These are phyloP conservation scores for Bettongia penicillata DNA, from an alignment of 2,113 vertebrate genomes.

Conservation along the genomic window DNA sequence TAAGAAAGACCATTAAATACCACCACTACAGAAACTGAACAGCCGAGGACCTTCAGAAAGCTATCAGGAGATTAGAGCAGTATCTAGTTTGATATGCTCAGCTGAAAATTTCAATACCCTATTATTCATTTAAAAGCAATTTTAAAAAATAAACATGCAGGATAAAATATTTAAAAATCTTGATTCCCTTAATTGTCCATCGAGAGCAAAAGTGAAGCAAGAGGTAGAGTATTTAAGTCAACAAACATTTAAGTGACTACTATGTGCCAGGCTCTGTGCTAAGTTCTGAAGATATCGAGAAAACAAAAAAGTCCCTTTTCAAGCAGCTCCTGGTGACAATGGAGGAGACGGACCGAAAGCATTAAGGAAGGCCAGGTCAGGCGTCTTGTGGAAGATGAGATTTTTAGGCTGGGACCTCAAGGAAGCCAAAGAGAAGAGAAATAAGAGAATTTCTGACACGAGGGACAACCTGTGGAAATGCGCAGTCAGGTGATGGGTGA, in stretches of 20 bases:
- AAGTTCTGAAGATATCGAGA: background rate
- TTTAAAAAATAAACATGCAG: background rate
- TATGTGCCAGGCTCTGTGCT: background rate
- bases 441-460: background rate
- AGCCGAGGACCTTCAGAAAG: background rate
- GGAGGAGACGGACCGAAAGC: background rate
- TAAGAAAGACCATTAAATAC: background rate
- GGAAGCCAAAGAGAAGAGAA: background rate
- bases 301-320: background rate
- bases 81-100: background rate
- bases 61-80: background rate
- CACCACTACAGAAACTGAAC: background rate
- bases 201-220: background rate
- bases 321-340: background rate
- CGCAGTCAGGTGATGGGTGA: background rate
- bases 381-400: background rate
- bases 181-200: background rate
- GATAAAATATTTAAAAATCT: background rate
- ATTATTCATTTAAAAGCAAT: background rate
- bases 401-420: background rate
- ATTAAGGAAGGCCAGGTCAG: background rate
- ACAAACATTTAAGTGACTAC: background rate
- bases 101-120: background rate
- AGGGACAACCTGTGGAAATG: background rate
- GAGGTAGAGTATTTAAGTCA: background rate